phyloP scores from a whole-genome alignment of 2,888 invertebrate genomes.

The Calameuta idolon region DNA sequence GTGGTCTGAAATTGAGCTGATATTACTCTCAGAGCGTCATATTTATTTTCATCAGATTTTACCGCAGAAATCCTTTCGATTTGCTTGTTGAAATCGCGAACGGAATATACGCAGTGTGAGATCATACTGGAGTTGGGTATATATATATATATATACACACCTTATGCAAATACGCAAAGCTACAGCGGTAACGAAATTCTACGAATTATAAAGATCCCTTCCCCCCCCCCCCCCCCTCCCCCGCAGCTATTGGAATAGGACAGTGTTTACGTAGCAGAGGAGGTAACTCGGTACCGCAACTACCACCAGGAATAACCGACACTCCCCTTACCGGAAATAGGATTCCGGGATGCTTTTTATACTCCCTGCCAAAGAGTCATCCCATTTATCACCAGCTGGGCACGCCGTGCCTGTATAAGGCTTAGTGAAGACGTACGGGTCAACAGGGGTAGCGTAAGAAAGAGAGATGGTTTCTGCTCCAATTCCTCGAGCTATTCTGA shows the following conservation, averaged over 20 bases:
- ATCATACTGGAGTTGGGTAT: not conserved
- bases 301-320: not conserved
- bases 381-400: slow-evolving; percentile 18
- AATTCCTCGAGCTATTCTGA: not conserved
- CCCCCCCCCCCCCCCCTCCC: not conserved
- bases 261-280: not conserved
- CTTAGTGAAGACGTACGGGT: slow-evolving; percentile 13
- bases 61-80: not conserved
- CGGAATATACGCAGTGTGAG: not conserved
- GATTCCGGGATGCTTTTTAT: slow-evolving; percentile 6
- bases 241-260: not conserved
- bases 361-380: slow-evolving; percentile 5
- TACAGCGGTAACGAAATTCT: slow-evolving; percentile 20
- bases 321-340: not conserved
- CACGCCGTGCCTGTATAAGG: slow-evolving; percentile 3
- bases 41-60: not conserved
- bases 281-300: not conserved
- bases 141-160: not conserved
- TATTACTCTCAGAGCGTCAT: not conserved
- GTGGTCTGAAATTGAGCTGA: not conserved
- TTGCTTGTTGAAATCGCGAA: not conserved
- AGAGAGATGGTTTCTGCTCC: not conserved
- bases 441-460: slow-evolving; percentile 2
- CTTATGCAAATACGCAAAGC: slow-evolving; percentile 25
- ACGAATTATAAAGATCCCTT: slow-evolving; percentile 21